phyloP scores from a whole-genome alignment of 2,888 invertebrate genomes.

The Lithophane leautieri region DNA sequence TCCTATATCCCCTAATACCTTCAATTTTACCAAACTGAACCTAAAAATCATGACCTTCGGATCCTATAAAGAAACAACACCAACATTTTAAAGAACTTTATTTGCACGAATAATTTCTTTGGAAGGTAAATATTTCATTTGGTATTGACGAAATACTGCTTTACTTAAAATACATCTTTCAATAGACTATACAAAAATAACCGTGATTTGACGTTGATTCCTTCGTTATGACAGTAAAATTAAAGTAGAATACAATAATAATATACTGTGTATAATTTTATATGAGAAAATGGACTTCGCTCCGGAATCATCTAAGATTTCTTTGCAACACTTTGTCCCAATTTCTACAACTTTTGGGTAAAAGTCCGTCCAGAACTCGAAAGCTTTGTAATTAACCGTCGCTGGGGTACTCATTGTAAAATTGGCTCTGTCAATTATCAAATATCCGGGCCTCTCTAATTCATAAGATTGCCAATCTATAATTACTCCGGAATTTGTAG shows the following conservation, averaged over 20 bases:
- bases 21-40: slow-evolving; percentile 12
- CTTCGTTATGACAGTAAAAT: slow-evolving; percentile 76
- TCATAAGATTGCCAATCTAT: slow-evolving; percentile 94
- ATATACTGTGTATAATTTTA: slow-evolving; percentile 74
- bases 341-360: slow-evolving; percentile 94
- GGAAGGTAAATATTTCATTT: slow-evolving; percentile 74
- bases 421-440: slow-evolving; percentile 93
- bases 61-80: slow-evolving; percentile 27
- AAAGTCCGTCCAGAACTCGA: slow-evolving; percentile 96
- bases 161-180: slow-evolving; percentile 80
- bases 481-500: slow-evolving; percentile 92
- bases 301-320: slow-evolving; percentile 84
- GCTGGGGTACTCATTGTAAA: slow-evolving; percentile 94
- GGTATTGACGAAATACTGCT: slow-evolving; percentile 68
- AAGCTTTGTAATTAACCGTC: slow-evolving; percentile 93
- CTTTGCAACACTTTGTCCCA: slow-evolving; percentile 94
- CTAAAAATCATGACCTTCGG: not conserved
- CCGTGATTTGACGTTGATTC: slow-evolving; percentile 67
- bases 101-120: slow-evolving; percentile 68
- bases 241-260: slow-evolving; percentile 75
- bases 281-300: slow-evolving; percentile 71
- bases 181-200: slow-evolving; percentile 88
- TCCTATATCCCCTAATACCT: slow-evolving; percentile 24
- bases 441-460: slow-evolving; percentile 92
- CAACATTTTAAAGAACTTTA: slow-evolving; percentile 67